Evolutionary conservation across 1,140 invertebrate genomes (phyloP), one percentile per base, ranked within the genome.

Genomic region (Scaptomyza montana): DNA sequence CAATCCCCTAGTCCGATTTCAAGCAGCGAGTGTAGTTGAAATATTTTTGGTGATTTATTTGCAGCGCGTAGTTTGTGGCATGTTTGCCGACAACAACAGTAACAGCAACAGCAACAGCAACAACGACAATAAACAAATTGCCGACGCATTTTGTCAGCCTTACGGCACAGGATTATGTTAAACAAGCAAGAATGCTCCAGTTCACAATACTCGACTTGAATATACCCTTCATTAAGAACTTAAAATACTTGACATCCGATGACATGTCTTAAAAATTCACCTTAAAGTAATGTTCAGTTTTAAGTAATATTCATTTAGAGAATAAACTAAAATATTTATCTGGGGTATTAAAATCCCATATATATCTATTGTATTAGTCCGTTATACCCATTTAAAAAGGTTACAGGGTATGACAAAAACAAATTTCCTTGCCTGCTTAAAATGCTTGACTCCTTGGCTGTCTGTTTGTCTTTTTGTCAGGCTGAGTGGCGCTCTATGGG

Each of bases 21-120:
- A 63, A 66, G 62, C 65, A 79, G 63, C 74, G 63, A 82, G 79
- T 78, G 84, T 89, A 87, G 82, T 82, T 86, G 82, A 86, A 86
- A 87, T 87, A 87, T 87, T 87, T 86, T 87, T 84, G 82, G 82
- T 87, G 82, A 87, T 87, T 87, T 87, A 87, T 87, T 87, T 87
- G 84, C 79, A 82, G 65, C 84, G 79, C 78, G 79, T 89, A 89
- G 84, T 77, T 89, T 89, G 84, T 89, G 84, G 84, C 84, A 89
- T 89, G 84, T 89, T 86, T 62, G 84, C 79, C 80, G 84, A 86
- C 82, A 86, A 87, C 61, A 49, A 45, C 56, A 62, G 33, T 36
- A 55, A 60, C 53, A 82, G n/a, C n/a, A n/a, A 86, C 82, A 86
- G 81, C 61, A 49, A 45, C 56, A 62, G 33, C 43, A 55, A 60